Conservation (phyloP, 2,888 invertebrate species). For the Tipula confusa region DNA sequence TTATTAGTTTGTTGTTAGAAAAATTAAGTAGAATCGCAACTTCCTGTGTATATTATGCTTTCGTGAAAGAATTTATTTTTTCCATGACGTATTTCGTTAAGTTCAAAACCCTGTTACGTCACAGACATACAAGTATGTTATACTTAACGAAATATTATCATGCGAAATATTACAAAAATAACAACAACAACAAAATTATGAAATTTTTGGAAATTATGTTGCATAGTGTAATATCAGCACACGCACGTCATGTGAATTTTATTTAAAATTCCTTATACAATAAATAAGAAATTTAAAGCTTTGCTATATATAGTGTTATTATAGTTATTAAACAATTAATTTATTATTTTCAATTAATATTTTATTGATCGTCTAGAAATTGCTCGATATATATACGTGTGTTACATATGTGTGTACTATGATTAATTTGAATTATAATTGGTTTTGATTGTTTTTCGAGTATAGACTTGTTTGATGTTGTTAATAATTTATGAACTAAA, state of each 20-base stretch:
- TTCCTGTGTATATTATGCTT: too few species aligned
- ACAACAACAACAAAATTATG: neutral
- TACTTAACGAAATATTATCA: neutral
- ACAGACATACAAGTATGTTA: too few species aligned
- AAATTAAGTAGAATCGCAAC: neutral
- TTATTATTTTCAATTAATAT: neutral
- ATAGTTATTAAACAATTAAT: neutral
- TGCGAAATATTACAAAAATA: neutral
- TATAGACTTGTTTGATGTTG: neutral
- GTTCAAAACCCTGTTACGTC: too few species aligned
- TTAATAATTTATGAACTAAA: neutral
- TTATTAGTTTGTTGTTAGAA: neutral
- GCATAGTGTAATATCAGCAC: neutral
- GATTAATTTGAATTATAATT: neutral
- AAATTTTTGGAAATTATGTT: neutral
- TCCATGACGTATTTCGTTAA: too few species aligned
- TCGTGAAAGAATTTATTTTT: too few species aligned
- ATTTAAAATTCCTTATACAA: neutral
- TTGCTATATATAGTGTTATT: neutral
- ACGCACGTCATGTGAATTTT: neutral
- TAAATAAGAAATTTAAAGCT: neutral
- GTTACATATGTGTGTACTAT: neutral
- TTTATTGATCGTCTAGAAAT: neutral
- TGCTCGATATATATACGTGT: too few species aligned
- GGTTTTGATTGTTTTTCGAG: neutral